Conservation (phyloP, 2,113 vertebrate genomes). For the Spilogale gracilis region DNA sequence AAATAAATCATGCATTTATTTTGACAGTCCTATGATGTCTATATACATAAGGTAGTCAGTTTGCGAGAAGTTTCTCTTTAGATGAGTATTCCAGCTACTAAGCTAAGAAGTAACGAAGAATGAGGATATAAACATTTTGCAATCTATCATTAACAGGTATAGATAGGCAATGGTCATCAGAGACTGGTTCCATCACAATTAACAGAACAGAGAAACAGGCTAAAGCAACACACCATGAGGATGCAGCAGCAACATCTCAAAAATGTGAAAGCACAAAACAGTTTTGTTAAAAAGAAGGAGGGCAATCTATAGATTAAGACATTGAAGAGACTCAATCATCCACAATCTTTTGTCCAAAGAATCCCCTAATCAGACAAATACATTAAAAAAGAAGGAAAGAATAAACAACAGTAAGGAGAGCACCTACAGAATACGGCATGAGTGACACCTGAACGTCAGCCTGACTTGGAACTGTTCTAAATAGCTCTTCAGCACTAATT, state of each 20-base stretch:
- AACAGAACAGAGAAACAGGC: neutral
- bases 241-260: neutral
- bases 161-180: neutral
- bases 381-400: neutral
- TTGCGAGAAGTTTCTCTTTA: neutral
- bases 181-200: neutral
- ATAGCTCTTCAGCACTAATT: neutral
- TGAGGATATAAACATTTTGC: neutral
- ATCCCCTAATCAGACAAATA: neutral
- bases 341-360: neutral
- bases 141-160: neutral
- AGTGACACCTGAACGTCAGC: neutral
- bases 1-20: neutral
- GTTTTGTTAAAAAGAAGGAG: neutral
- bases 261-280: neutral
- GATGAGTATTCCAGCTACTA: neutral
- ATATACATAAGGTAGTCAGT: neutral
- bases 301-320: neutral
- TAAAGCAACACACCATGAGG: neutral
- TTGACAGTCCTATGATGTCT: neutral
- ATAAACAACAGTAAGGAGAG: neutral
- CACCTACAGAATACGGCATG: neutral
- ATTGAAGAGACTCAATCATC: neutral
- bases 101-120: neutral
- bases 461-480: neutral